Percentiles rank a stretch among this genome's conserved stretches.
Conservation (phyloP, 2,113 vertebrate genomes). For the Grammomys dolichurus region DNA sequence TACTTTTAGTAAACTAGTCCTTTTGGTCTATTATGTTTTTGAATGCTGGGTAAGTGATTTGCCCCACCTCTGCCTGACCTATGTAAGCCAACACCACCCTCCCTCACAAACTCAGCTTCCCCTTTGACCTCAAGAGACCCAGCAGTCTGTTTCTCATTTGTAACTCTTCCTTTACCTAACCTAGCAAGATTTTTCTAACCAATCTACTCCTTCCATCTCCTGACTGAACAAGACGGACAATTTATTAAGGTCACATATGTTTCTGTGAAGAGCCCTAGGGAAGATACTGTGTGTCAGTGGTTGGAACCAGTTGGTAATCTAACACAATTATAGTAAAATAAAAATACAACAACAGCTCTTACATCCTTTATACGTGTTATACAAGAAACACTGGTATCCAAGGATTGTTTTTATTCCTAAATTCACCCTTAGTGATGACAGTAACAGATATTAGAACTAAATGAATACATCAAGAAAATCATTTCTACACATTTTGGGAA, state of each 20-base stretch:
- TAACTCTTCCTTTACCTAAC: slow-evolving; percentile 63
- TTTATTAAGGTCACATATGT: slow-evolving; percentile 22
- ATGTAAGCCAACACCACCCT: background rate
- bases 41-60: background rate
- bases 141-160: slow-evolving; percentile 72
- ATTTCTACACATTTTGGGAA: background rate
- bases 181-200: slow-evolving; percentile 67
- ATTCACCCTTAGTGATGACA: background rate
- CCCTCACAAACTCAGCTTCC: slow-evolving; percentile 66
- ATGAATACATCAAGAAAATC: background rate
- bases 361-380: background rate
- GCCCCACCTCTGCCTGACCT: slow-evolving; percentile 43
- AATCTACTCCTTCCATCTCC: background rate
- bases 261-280: background rate
- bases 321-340: background rate
- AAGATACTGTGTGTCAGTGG: background rate
- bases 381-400: background rate
- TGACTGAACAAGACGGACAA: background rate
- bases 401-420: background rate
- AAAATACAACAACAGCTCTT: background rate
- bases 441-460: background rate
- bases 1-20: background rate
- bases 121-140: slow-evolving; percentile 70
- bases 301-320: background rate
- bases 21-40: background rate